Base-by-base conservation (phyloP, 2,113 vertebrate genomes). In the Syngnathus scovelli region DNA sequence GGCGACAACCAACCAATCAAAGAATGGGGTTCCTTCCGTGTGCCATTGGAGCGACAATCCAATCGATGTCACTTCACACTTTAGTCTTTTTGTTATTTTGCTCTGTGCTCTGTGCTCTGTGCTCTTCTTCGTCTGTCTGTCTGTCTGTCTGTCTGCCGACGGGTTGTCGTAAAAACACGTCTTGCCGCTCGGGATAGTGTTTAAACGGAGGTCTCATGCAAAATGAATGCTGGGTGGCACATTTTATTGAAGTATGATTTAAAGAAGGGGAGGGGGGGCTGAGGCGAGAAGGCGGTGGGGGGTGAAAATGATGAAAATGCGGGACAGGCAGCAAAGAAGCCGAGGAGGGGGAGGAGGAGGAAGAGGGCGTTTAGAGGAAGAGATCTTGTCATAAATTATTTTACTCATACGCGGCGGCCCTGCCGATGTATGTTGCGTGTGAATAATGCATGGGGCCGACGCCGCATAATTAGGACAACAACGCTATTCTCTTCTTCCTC, bases 241-340 rank as follows among this genome's bases (percentile, higher is more conserved):
- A 82, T 91, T 90, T 90, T 91, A 90, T 90, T 91, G 90, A 92
- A 88, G 88, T 91, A 91, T 90, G 88, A 92, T 91, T 92, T 92
- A 91, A 90, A 79, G 79, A 75, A 72, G 69, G 78, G 10, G 62
- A 27, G 23, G 15, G 23, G 44, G 44, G 23, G 62, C 41, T 33
- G 27, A 43, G 12, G 11, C 9, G 41, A 3, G 41, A 43, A 43
- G 27, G 44, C 4, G 3, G 38, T 4, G 63, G 44, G 23, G 62
- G 46, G 63, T 65, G 41, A 44, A 62, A 44, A 44, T 65, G 63
- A 37, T 67, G 39, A 64, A 72, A 74, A 73, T 76, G 66, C 78
- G 79, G 83, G 86, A 87, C 80, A 86, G 70, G 85, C 67, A 64
- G 43, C n/a, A n/a, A 54, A n/a, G 27, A 39, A 13, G 27, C 23